phyloP scores from a whole-genome alignment of 2,113 vertebrate genomes.

The Pelodiscus sinensis region DNA sequence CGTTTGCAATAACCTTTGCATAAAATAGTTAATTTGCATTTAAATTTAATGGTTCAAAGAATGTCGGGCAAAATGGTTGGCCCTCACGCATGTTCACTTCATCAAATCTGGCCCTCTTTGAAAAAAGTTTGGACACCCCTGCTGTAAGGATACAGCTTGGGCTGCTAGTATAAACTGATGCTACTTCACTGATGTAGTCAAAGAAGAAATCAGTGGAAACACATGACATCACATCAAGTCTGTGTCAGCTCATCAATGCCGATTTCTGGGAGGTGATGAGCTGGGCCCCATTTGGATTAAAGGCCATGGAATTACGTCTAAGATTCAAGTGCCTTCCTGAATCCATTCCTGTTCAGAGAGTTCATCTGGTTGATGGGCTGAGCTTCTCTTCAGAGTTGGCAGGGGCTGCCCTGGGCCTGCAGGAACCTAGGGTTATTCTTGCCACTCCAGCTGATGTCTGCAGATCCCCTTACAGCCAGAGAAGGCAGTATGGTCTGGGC shows the following conservation, averaged over 20 bases:
- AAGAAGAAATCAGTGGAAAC: no score
- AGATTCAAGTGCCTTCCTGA: rapidly evolving
- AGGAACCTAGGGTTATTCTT: neutral
- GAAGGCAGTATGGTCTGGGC: neutral
- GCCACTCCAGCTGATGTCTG: no score
- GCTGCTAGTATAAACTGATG: neutral
- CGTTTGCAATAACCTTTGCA: no score
- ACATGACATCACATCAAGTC: neutral
- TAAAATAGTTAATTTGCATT: no score
- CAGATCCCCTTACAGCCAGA: no score
- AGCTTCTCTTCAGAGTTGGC: neutral
- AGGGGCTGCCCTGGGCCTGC: neutral
- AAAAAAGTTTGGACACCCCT: no score
- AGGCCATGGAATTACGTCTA: rapidly evolving
- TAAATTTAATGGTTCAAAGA: no score
- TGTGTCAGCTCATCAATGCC: neutral
- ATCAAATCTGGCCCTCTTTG: no score
- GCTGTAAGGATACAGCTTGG: rapidly evolving
- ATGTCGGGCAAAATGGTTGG: no score
- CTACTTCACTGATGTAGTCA: rapidly evolving
- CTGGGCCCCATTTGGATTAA: neutral
- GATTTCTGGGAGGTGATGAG: neutral
- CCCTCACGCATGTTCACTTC: no score
- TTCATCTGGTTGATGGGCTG: rapidly evolving
- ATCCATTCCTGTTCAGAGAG: neutral